Evolutionary conservation across 2,113 vertebrate genomes (phyloP), one percentile per base, ranked within the genome.

Genomic region (Mionectes macconnelli): DNA sequence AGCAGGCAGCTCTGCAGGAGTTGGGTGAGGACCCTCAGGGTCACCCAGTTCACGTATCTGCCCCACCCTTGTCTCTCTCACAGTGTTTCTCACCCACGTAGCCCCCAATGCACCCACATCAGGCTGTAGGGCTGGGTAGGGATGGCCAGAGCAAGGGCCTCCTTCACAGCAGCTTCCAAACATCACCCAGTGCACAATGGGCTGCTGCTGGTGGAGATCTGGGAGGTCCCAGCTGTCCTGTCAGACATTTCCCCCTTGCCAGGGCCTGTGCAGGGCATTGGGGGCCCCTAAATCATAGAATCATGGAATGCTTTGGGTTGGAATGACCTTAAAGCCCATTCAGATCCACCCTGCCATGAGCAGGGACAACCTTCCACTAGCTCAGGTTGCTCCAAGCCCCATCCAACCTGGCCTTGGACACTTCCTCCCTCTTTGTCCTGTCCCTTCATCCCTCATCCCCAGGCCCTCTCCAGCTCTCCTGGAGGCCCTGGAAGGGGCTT

Each of bases 1-100:
- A 98, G 67, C 97, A 98, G 87, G 95, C 94, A 37, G 95, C 94
- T n/a, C 83, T 98, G 52, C 96, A 97, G 90, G 97, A 97, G 24
- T 69, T 98, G 63, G 98, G 99, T 99, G 98, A 98, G 97, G 8
- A 52, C 8, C 3, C 23, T 25, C 5, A 14, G 14, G 25, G 45
- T 69, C 47, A 31, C 20, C 30, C 18, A 2, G 49, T 27, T 35
- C 17, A n/a, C 18, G 17, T 4, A 6, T 62, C 31, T 15, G 24
- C 5, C 21, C 47, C 12, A 12, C 18, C 22, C 16, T 56, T 27
- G 30, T 12, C 12, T 17, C 13, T 37, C 73, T 57, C 53, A 22
- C 0, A 0, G 31, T 44, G 16, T 76, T 69, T 69, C n/a, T 52
- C 15, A 39, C 8, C 25, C n/a, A 1, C 0, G 0, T 24, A 40